These are phyloP conservation scores for Danionella cerebrum DNA, from an alignment of 2,113 vertebrate genomes.

Conservation along the genomic window DNA sequence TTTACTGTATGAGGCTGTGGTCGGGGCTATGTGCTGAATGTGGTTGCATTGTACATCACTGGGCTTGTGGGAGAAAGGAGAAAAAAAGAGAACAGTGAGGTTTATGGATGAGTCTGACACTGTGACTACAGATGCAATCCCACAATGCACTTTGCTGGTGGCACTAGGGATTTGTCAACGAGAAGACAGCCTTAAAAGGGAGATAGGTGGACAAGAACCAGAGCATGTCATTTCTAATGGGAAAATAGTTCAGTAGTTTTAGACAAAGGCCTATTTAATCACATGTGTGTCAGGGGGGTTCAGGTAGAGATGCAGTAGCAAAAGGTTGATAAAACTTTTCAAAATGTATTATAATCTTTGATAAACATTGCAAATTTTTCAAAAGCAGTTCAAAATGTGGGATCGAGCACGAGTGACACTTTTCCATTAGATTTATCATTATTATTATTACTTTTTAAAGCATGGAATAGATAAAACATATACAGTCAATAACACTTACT, in stretches of 20 bases:
- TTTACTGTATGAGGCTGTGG: constrained; percentile 15
- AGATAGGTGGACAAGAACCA: background rate
- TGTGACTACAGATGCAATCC: constrained; percentile 18
- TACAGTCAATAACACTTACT: too few relatives aligned
- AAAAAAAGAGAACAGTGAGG: background rate
- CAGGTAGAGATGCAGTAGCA: too few relatives aligned
- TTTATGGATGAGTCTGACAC: constrained; percentile 4
- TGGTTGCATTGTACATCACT: constrained; percentile 16
- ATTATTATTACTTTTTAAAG: too few relatives aligned
- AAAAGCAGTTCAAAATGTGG: too few relatives aligned
- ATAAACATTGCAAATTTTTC: too few relatives aligned
- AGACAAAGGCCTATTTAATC: background rate
- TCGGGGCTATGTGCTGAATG: background rate
- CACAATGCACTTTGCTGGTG: background rate
- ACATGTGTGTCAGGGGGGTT: too few relatives aligned
- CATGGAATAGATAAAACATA: too few relatives aligned
- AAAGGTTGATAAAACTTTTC: too few relatives aligned
- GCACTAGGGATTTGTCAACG: background rate
- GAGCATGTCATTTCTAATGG: background rate
- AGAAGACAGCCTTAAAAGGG: background rate
- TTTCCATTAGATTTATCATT: too few relatives aligned
- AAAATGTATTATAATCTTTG: too few relatives aligned
- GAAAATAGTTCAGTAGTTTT: background rate
- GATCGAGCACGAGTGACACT: too few relatives aligned
- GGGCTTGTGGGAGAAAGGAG: background rate